Conservation (phyloP, 2,113 vertebrate genomes). For the Motacilla tschutschensis region DNA sequence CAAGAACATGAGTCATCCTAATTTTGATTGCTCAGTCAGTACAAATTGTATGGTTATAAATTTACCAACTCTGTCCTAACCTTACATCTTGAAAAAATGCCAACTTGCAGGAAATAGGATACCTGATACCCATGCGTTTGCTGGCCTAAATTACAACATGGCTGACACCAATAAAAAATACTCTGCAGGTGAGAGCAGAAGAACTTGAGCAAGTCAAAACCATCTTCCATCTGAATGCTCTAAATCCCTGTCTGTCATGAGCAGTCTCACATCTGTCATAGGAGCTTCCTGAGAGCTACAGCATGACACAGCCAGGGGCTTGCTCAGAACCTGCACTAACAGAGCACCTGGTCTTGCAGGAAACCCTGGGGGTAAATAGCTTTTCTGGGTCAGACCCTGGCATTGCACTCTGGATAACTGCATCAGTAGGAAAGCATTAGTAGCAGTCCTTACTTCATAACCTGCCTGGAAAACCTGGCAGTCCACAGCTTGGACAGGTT, state of each 20-base stretch:
- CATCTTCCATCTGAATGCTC: background rate
- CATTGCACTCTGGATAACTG: too few relatives aligned
- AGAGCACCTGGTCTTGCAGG: background rate
- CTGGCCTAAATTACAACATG: background rate
- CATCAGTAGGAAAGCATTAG: background rate
- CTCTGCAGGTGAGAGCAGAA: background rate
- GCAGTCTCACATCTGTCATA: background rate
- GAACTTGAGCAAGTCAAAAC: constrained; percentile 14
- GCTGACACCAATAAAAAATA: background rate
- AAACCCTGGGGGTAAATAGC: background rate
- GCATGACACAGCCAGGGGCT: fast-evolving
- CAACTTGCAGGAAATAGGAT: constrained; percentile 30
- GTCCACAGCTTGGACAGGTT: background rate
- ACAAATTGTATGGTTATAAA: background rate
- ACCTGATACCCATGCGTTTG: background rate
- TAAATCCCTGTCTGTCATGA: background rate
- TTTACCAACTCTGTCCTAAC: background rate
- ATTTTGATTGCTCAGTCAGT: background rate
- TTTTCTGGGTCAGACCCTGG: background rate
- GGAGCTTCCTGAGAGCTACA: fast-evolving
- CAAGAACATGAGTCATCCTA: background rate
- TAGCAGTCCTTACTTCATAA: background rate
- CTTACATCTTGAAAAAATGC: background rate
- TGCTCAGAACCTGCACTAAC: background rate
- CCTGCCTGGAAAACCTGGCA: background rate